Percentiles rank a stretch among this genome's conserved stretches.
These are phyloP conservation scores for Hydriomena furcata DNA, from an alignment of 2,888 invertebrate species.

Conservation along the genomic window DNA sequence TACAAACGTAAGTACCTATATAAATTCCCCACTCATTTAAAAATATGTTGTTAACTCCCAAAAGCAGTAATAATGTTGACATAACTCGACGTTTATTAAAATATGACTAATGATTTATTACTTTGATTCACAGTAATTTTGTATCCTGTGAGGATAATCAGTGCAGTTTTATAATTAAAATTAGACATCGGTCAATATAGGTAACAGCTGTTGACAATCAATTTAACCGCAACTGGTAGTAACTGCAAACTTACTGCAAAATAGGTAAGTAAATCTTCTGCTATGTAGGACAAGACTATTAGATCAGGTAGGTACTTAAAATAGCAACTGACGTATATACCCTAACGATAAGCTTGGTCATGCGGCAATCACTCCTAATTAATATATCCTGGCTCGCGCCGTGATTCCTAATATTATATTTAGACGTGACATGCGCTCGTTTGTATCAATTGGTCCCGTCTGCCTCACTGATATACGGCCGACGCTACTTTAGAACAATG, in stretches of 20 bases:
- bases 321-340: constrained; percentile 49
- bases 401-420: constrained; percentile 84
- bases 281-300: constrained; percentile 26
- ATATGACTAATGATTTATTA: constrained; percentile 10
- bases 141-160: neutral
- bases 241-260: neutral
- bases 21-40: constrained; percentile 37
- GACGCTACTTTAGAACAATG: constrained; percentile 83
- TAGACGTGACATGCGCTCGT: constrained; percentile 83
- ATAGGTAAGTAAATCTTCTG: neutral
- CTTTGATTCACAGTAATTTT: neutral
- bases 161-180: neutral
- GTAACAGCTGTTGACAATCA: too few species aligned
- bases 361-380: constrained; percentile 77
- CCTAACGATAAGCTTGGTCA: constrained; percentile 61
- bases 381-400: constrained; percentile 84
- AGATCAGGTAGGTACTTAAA: constrained; percentile 21
- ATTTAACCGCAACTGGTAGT: too few species aligned
- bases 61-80: constrained; percentile 26
- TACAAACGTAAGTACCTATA: constrained; percentile 44
- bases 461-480: constrained; percentile 79
- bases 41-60: constrained; percentile 30
- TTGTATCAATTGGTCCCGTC: constrained; percentile 82
- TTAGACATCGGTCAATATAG: too few species aligned
- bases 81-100: constrained; percentile 25